These are phyloP conservation scores for Andrena camellia DNA, from an alignment of 2,888 invertebrate genomes.

Conservation along the genomic window DNA sequence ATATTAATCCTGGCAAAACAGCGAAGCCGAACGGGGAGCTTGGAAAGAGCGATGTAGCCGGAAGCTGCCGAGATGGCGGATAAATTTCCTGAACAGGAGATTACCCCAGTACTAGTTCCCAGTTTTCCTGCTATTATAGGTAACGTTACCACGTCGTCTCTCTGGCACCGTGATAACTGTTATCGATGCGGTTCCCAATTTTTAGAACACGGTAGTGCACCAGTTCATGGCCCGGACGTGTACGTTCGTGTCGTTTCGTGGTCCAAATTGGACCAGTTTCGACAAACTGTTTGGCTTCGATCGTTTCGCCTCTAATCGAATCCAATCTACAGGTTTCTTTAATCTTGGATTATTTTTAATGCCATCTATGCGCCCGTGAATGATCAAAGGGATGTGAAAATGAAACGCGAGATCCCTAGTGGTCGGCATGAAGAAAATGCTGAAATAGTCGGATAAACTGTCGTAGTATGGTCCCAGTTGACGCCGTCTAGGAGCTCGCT, in stretches of 20 bases:
- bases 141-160: conserved; percentile 59
- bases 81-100: conserved; percentile 82
- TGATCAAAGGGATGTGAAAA: not conserved
- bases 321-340: not conserved
- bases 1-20: conserved; percentile 74
- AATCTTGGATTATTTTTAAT: too few relatives aligned
- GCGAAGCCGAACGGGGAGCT: conserved; percentile 61
- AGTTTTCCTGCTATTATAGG: conserved; percentile 75
- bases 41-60: conserved; percentile 73
- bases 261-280: conserved; percentile 10
- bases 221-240: conserved; percentile 2
- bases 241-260: not conserved
- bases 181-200: conserved; percentile 56
- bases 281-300: conserved; percentile 5
- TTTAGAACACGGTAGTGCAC: conserved; percentile 26
- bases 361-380: too few relatives aligned
- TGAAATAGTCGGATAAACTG: not conserved
- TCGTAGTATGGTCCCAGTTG: not conserved
- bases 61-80: conserved; percentile 78
- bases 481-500: not conserved
- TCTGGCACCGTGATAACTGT: conserved; percentile 37
- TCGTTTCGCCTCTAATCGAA: not conserved
- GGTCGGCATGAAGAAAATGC: not conserved
- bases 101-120: conserved; percentile 78
- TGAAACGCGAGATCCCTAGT: not conserved